Evolutionary conservation across 2,888 invertebrate species (phyloP), one percentile per base, ranked within the genome.

Genomic region (Bellardia pandia): DNA sequence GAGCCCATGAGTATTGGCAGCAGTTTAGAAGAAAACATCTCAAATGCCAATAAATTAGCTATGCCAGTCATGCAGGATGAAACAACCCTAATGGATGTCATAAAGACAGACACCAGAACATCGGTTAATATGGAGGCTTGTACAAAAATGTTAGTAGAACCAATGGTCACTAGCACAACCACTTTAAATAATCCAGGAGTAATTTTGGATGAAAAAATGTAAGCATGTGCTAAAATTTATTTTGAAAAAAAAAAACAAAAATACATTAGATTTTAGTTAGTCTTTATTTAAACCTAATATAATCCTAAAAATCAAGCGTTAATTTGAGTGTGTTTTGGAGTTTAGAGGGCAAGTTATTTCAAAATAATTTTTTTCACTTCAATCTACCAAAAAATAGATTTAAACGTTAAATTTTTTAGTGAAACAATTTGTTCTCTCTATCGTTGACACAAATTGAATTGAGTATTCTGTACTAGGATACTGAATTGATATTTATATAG

Each of bases 41-140:
- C 92, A n/a, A 89, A 92, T 80, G 88, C 6, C 42, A 83, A 81
- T 16, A 86, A 86, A 86, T 30, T 51, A 62, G 62, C 62, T 13
- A 23, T 85, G 56, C 82, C 82, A 56, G 58, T 62, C 23, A 89
- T 92, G 88, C 91, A 89, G 23, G 93, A 93, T 37, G 93, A 93
- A 86, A 90, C 90, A 45, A 93, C 93, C 3, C 83, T 93, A 4
- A 92, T 93, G 93, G 93, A 93, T 51, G 93, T 93, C 85, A 91
- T 92, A 80, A 93, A 93, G 66, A 92, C 92, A 75, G 93, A 93
- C 76, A 91, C 92, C 1, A 92, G 93, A 0, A 91, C 92, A 0
- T 45, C 85, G 6, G 69, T 69, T 0, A 74, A 53, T 30, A 90
- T 91, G 74, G 92, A 93, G n/a, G 91, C 91, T 53, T 92, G 92